Percentiles rank a stretch among this genome's conserved stretches.
These are phyloP conservation scores for Phylloscopus collybita DNA, from an alignment of 2,797 vertebrate species.

Conservation along the genomic window DNA sequence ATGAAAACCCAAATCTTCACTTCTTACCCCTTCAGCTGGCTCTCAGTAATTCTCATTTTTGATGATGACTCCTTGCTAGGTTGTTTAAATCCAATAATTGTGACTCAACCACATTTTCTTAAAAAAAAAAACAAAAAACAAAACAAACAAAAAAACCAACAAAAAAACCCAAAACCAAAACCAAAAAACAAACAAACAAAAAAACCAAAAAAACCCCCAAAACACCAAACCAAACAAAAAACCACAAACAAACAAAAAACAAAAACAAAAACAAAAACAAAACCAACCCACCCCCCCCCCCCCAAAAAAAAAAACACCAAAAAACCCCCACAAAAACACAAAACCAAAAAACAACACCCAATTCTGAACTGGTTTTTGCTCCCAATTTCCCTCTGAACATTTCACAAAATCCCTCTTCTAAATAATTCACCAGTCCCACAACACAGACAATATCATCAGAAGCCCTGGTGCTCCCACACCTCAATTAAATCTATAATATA, in stretches of 20 bases:
- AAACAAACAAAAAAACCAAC: no score
- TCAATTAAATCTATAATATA: conserved; percentile 13
- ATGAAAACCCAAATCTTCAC: not conserved
- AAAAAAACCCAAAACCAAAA: no score
- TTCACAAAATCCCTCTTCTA: not conserved
- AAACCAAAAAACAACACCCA: not conserved
- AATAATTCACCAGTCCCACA: not conserved
- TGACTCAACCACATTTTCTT: not conserved
- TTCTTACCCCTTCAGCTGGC: not conserved
- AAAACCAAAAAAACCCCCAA: no score
- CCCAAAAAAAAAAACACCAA: no score
- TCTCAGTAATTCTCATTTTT: not conserved
- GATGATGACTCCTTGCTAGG: not conserved
- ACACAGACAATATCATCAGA: not conserved
- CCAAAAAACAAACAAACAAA: no score
- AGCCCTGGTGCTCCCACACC: not conserved
- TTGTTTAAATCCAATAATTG: not conserved
- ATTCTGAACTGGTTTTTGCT: not conserved
- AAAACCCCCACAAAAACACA: no score
- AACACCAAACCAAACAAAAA: no score
- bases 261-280: no score
- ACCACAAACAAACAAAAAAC: no score
- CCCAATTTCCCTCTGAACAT: not conserved
- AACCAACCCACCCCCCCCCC: no score
- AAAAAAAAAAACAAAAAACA: not conserved